These are phyloP conservation scores for Channa argus DNA, from an alignment of 2,113 vertebrate species.

Conservation along the genomic window DNA sequence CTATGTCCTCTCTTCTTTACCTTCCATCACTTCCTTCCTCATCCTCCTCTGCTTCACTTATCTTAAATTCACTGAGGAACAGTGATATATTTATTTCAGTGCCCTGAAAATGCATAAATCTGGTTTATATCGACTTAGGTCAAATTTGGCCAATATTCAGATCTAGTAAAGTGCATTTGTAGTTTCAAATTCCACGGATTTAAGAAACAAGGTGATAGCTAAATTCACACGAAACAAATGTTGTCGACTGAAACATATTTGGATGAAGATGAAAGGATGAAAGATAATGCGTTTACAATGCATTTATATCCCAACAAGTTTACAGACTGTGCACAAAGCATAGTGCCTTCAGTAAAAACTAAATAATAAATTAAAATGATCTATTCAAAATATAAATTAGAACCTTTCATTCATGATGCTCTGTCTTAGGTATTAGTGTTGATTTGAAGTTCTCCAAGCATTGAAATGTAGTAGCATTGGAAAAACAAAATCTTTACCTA, in stretches of 20 bases:
- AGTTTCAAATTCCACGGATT: no score
- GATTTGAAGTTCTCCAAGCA: background rate
- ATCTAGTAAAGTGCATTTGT: background rate
- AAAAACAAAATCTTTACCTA: background rate
- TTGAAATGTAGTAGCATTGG: constrained; percentile 15
- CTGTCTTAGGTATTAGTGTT: background rate
- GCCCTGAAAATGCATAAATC: background rate
- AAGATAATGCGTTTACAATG: background rate
- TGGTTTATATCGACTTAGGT: constrained; percentile 2
- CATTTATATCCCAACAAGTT: no score
- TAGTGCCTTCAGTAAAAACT: no score
- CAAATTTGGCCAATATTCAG: background rate
- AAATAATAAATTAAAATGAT: background rate
- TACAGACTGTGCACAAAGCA: no score
- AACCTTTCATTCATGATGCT: background rate
- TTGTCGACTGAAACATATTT: no score
- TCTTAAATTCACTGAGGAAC: background rate
- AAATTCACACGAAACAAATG: no score
- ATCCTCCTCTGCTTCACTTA: constrained; percentile 11
- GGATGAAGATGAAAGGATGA: background rate
- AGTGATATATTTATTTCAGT: constrained; percentile 13
- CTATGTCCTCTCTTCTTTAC: background rate
- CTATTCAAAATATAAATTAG: background rate
- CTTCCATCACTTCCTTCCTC: background rate
- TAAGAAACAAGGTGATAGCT: no score